These are phyloP conservation scores for Mormyrops boulengeri DNA, from an alignment of 2,797 vertebrate species.

Conservation along the genomic window DNA sequence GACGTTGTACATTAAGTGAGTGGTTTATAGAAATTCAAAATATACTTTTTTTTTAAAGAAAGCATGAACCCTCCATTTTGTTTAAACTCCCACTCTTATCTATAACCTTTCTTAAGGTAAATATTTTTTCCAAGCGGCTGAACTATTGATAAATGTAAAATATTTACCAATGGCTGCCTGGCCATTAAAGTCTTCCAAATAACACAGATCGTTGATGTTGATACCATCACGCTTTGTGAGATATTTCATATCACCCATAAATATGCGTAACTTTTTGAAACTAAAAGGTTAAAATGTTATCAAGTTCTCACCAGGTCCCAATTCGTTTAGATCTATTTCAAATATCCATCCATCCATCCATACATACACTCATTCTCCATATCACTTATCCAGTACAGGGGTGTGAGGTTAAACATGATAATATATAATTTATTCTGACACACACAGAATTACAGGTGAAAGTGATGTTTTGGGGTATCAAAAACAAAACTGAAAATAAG, in stretches of 20 bases:
- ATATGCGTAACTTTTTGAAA: neutral
- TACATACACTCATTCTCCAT: neutral
- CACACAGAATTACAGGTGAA: neutral
- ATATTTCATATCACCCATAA: neutral
- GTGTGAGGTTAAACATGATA: neutral
- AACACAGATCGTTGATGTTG: neutral
- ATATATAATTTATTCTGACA: neutral
- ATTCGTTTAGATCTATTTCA: neutral
- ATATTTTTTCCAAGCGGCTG: neutral
- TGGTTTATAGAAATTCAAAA: neutral
- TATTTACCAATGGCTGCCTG: neutral
- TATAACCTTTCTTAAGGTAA: neutral
- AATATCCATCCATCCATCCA: neutral
- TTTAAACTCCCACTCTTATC: neutral
- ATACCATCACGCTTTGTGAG: neutral
- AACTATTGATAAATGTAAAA: neutral
- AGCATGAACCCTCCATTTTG: neutral
- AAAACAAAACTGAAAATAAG: neutral
- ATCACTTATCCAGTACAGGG: neutral
- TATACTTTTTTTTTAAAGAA: neutral
- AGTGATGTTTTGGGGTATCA: neutral
- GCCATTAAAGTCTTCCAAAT: neutral
- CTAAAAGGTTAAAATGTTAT: neutral
- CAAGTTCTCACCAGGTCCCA: neutral
- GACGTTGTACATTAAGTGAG: neutral